These are phyloP conservation scores for Falco novaeseelandiae DNA, from an alignment of 2,797 vertebrate genomes.

Conservation along the genomic window DNA sequence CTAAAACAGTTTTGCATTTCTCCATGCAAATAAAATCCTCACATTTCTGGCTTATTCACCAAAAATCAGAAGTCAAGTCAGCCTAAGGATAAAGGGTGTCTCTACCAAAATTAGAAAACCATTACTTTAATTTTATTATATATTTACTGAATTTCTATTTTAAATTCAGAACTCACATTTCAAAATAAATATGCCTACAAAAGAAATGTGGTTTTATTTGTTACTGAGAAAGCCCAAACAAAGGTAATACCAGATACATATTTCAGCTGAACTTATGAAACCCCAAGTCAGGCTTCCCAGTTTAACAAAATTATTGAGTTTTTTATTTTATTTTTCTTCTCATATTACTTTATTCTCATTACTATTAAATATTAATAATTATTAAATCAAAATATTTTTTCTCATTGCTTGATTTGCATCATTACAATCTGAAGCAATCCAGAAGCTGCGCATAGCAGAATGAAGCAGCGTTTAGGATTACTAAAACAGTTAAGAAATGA, in stretches of 20 bases:
- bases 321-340: not conserved
- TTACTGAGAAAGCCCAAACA: not conserved
- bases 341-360: not conserved
- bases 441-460: not conserved
- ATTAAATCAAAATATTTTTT: too few relatives aligned
- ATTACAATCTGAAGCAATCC: not conserved
- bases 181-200: not conserved
- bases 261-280: not conserved
- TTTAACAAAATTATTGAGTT: not conserved
- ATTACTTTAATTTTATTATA: not conserved
- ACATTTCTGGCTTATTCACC: not conserved
- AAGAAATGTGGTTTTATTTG: not conserved
- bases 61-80: not conserved
- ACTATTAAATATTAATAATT: not conserved
- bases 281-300: not conserved
- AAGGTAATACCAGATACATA: not conserved
- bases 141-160: not conserved
- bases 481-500: not conserved
- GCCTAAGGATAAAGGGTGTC: not conserved
- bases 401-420: not conserved
- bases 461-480: not conserved
- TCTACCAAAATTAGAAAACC: not conserved
- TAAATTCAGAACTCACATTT: not conserved
- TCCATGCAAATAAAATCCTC: not conserved
- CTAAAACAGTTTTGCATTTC: not conserved